Conservation (phyloP, 1,140 invertebrate genomes). For the Agraylea sexmaculata region DNA sequence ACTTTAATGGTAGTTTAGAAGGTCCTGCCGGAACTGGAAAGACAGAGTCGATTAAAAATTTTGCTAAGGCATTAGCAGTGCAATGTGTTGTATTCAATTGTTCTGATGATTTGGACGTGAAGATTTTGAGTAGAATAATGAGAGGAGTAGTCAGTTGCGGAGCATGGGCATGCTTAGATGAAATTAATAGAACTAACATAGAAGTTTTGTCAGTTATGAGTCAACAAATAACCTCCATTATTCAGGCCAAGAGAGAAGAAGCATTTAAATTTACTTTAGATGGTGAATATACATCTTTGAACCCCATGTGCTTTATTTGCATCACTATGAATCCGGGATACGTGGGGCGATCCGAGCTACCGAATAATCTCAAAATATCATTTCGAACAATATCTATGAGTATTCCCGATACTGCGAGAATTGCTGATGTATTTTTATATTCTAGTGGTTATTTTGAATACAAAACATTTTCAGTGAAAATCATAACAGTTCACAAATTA, state of each 20-base stretch:
- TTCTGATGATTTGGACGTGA: conserved; percentile 83
- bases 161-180: conserved; percentile 87
- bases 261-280: conserved; percentile 83
- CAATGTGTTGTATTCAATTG: conserved; percentile 89
- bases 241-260: conserved; percentile 64
- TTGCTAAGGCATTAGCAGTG: conserved; percentile 75
- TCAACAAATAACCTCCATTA: conserved; percentile 68
- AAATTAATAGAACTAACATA: conserved; percentile 85
- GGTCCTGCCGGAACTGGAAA: conserved; percentile 90
- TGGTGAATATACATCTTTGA: conserved; percentile 74
- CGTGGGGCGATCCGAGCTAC: conserved; percentile 73
- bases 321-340: conserved; percentile 88
- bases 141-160: conserved; percentile 75
- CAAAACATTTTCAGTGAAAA: conserved; percentile 74
- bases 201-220: conserved; percentile 84
- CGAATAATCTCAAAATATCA: conserved; percentile 72
- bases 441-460: conserved; percentile 86
- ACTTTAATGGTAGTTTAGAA: conserved; percentile 74
- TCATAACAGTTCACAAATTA: conserved; percentile 85
- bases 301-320: conserved; percentile 76
- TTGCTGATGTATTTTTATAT: conserved; percentile 85
- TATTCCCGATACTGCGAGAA: conserved; percentile 84
- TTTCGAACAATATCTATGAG: conserved; percentile 88
- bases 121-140: conserved; percentile 86
- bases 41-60: conserved; percentile 88